Base-by-base conservation (phyloP, 2,888 invertebrate species). In the Arrhopalites spinosus region DNA sequence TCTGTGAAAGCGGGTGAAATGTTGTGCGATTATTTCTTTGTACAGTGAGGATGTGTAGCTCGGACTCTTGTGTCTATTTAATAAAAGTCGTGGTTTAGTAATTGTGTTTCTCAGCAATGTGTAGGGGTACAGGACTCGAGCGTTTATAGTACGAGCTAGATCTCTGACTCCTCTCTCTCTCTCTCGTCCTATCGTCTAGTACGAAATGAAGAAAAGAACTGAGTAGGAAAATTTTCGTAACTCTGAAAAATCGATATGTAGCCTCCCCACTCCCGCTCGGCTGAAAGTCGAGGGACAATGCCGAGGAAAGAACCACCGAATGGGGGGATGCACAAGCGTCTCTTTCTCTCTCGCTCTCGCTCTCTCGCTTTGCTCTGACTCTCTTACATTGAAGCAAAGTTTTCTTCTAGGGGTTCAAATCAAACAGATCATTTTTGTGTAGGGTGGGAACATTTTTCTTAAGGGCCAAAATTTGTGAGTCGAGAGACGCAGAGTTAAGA, bases 401-500 rank as follows among this genome's bases (percentile, higher is more conserved):
- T 79, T 79, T 78, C 68, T 69, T 64, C 76, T 74, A 79, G 79
- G 79, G 79, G 79, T 66, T 67, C 78, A 77, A 70, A 77, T 71
- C 64, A 72, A 72, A 72, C 71, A 72, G 43, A 71, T 59, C 77
- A 79, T 78, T 79, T 79, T 79, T 77, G 61, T 74, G 72, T 74
- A 78, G 79, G 79, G 79, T 79, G 76, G 69, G 59, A 64, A 76
- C 68, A 74, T 75, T 78, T 78, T 76, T 77, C 73, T 74, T 70
- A 75, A 75, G 74, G 76, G 78, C 76, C 76, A 72, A 61, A 75
- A 75, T 73, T 68, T 50, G 68, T 56, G 59, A 75, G 69, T 43
- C 5, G 86, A 85, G 85, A 85, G 85, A 85, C 85, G 85, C 85
- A 50, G 63, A 63, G 36, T 45, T 64, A 45, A 66, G 61, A 73